Percentiles rank a stretch among this genome's conserved stretches.
phyloP scores from a whole-genome alignment of 2,113 vertebrate genomes.

The Micromys minutus region DNA sequence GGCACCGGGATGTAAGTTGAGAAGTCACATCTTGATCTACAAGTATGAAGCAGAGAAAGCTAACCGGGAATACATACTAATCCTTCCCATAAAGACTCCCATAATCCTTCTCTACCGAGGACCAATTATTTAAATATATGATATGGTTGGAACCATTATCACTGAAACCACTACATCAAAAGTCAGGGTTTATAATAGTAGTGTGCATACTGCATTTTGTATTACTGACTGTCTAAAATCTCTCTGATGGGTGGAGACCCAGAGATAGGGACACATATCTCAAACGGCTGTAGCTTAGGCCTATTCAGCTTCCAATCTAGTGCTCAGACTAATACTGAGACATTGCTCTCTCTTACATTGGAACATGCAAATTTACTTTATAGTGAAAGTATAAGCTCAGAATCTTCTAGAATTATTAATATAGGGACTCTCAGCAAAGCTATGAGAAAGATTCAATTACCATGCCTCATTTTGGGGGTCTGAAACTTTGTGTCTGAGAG shows the following conservation, averaged over 20 bases:
- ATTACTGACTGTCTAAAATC: neutral
- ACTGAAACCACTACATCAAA: neutral
- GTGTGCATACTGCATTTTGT: neutral
- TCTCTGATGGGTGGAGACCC: neutral
- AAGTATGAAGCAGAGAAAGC: neutral
- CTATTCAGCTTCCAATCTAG: neutral
- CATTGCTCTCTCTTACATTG: neutral
- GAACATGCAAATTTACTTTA: neutral
- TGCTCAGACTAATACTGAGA: slow-evolving; percentile 19
- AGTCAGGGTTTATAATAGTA: neutral
- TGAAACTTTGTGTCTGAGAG: neutral
- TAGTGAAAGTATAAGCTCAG: slow-evolving; percentile 19
- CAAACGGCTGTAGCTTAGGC: neutral
- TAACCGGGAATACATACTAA: neutral
- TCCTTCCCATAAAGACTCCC: neutral
- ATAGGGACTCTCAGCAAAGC: slow-evolving; percentile 46
- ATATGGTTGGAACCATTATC: neutral
- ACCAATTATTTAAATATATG: neutral
- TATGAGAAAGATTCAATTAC: neutral
- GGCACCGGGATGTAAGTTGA: neutral
- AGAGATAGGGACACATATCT: neutral
- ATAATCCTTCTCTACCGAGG: neutral
- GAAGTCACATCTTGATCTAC: neutral
- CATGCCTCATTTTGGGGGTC: neutral
- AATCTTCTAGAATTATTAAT: slow-evolving; percentile 53